Evolutionary conservation across 2,113 vertebrate genomes (phyloP), one percentile per base, ranked within the genome.

Genomic region (Paracanthobrama guichenoti): DNA sequence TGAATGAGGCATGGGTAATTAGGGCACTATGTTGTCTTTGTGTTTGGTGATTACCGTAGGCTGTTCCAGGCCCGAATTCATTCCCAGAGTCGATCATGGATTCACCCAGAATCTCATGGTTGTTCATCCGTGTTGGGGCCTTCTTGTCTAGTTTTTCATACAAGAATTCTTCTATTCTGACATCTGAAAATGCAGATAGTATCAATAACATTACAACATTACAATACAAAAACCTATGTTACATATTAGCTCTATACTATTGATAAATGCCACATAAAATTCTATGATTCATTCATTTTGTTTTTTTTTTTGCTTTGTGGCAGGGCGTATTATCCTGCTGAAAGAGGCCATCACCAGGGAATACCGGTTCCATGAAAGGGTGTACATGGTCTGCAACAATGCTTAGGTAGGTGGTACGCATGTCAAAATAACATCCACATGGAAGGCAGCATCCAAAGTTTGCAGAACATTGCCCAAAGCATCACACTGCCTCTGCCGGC

Each of bases 111-210:
- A 97, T 92, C 92, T 99, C 98, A 44, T 97, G 96, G 90, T 99
- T 99, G 94, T 97, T 99, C 93, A 97, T 88, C 69, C 98, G 96
- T 44, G 95, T 95, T 2, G 98, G 98, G 67, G 89, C 97, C 95
- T 99, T 99, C 90, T 98, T 97, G 87, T 99, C 98, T 92, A 99
- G 92, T 86, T 99, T 99, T 93, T 98, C 98, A 87, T 99, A 99
- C 50, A 99, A 94, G 94, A 98, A 98, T 90, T 99, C 98, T 91
- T 99, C 98, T 93, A 99, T 97, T 86, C 98, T 95, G 88, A 96
- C 95, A 95, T 99, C 98, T 99, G 90, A 50, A 88, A 88, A 89
- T 5, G 24, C 55, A 85, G 69, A 53, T 39, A n/a, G 82, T 88
- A 91, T 91, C 7, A 74, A 93, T 83, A 87, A 64, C 88, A 92